Evolutionary conservation across 2,888 invertebrate genomes (phyloP).

Genomic region (Brachypterus glaber): DNA sequence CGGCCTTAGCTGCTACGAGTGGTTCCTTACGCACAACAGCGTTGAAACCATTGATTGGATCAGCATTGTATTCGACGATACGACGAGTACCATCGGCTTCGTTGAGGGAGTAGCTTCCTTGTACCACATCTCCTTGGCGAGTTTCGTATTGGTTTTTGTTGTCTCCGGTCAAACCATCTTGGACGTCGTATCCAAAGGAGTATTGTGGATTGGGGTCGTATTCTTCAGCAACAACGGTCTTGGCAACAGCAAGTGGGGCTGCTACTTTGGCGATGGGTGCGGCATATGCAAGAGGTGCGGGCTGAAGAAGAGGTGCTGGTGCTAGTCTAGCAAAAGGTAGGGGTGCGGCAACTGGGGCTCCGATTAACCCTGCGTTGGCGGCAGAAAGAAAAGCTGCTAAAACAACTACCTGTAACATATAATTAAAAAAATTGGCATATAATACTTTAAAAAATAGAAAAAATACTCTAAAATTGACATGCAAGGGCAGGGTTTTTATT

Average conservation of each 20-base stretch:
- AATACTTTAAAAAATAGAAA: too few species aligned
- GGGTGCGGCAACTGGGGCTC: slow-evolving; percentile 4
- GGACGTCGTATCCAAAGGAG: slow-evolving; percentile 49
- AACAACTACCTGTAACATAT: slow-evolving; percentile 18
- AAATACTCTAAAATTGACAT: too few species aligned
- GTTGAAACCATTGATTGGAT: slow-evolving; percentile 46
- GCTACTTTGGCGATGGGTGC: slow-evolving; percentile 22
- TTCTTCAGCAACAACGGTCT: slow-evolving; percentile 24
- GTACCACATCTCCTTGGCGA: slow-evolving; percentile 54
- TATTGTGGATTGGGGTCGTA: slow-evolving; percentile 42
- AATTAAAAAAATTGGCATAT: too few species aligned
- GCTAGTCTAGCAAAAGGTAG: too few species aligned
- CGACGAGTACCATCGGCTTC: slow-evolving; percentile 55
- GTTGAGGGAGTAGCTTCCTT: slow-evolving; percentile 48
- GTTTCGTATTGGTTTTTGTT: slow-evolving; percentile 53
- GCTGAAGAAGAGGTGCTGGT: too few species aligned
- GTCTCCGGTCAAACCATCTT: slow-evolving; percentile 49
- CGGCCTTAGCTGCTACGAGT: slow-evolving; percentile 33
- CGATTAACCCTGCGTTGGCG: slow-evolving; percentile 37
- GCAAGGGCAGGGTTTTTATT: slow-evolving; percentile 13
- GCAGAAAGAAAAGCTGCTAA: slow-evolving; percentile 23
- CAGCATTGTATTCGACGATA: slow-evolving; percentile 53
- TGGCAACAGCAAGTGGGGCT: slow-evolving; percentile 30
- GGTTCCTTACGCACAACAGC: slow-evolving; percentile 47
- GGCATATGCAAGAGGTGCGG: slow-evolving; percentile 23